Evolutionary conservation across 2,888 invertebrate species (phyloP), one percentile per base, ranked within the genome.

Genomic region (Phlogophora meticulosa): DNA sequence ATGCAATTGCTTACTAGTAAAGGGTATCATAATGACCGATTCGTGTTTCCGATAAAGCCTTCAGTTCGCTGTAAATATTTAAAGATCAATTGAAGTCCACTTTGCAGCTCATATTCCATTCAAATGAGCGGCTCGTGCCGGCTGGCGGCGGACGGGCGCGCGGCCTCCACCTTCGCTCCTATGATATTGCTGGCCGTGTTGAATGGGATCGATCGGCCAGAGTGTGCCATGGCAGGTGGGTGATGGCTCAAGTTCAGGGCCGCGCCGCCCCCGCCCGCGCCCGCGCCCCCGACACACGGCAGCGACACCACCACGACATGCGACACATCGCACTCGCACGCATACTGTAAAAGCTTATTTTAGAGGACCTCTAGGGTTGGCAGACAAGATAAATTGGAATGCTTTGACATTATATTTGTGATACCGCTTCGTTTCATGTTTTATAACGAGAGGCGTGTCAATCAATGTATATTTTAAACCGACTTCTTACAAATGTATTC

Each of bases 161-260:
- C 24, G 32, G 58, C 56, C 62, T 22, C 53, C 45, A 46, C 62
- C 68, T 20, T 34, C 46, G 38, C 38, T 20, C 59, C 36, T 52
- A n/a, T 49, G 55, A 36, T 43, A 40, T 51, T 22, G 52, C 24
- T 45, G 66, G 28, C 72, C 57, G 43, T 34, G 53, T 38, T 38
- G 73, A 55, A 45, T 60, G 58, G 61, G 55, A 77, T 76, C 77
- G 76, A 76, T 76, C 52, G 52, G 40, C 52, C 45, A 49, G 24
- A 51, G 70, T 43, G 73, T 48, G 65, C 67, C 60, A 48, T 48
- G 60, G 62, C 52, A 64, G 61, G 72, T 61, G 60, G 76, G 42
- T 53, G 46, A 36, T 55, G 67, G 62, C 40, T 48, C 72, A 82
- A 80, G 82, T 82, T 82, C 82, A 82, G 62, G 82, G 80, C 53